Conservation (phyloP, 2,797 vertebrate species). For the Anabacerthia variegaticeps region DNA sequence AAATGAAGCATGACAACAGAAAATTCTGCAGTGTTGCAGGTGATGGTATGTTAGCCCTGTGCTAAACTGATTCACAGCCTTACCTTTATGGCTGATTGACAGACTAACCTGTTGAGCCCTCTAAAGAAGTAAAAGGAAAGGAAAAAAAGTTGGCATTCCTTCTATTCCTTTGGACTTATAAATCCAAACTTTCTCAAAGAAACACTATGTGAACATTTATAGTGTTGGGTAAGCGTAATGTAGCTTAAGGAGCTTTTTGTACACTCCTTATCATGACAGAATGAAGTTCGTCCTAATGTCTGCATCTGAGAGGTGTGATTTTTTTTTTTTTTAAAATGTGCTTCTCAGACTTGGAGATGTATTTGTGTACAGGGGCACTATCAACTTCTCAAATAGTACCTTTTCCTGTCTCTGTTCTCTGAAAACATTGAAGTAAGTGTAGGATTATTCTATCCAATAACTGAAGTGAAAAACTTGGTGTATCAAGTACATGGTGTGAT, state of each 20-base stretch:
- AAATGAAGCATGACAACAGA: background rate
- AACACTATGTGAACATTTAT: accelerated
- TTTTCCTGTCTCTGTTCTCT: background rate
- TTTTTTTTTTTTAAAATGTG: background rate
- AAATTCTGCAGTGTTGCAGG: background rate
- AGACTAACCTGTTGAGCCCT: background rate
- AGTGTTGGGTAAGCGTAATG: background rate
- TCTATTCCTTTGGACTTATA: background rate
- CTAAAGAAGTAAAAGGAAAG: background rate
- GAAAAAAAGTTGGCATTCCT: background rate
- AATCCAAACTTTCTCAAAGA: background rate
- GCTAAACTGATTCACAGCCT: background rate
- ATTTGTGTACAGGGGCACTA: background rate
- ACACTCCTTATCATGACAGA: accelerated
- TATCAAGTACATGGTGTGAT: background rate
- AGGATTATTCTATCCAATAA: background rate
- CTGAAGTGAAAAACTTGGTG: background rate
- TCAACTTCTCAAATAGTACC: background rate
- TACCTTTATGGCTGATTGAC: background rate
- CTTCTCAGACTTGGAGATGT: background rate
- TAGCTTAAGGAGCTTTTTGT: background rate
- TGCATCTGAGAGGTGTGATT: background rate
- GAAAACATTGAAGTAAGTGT: background rate
- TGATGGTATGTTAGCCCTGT: background rate
- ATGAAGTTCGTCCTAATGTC: background rate